Percentiles rank a stretch among this genome's conserved stretches.
Conservation (phyloP, 2,113 vertebrate genomes). For the Piaya cayana region DNA sequence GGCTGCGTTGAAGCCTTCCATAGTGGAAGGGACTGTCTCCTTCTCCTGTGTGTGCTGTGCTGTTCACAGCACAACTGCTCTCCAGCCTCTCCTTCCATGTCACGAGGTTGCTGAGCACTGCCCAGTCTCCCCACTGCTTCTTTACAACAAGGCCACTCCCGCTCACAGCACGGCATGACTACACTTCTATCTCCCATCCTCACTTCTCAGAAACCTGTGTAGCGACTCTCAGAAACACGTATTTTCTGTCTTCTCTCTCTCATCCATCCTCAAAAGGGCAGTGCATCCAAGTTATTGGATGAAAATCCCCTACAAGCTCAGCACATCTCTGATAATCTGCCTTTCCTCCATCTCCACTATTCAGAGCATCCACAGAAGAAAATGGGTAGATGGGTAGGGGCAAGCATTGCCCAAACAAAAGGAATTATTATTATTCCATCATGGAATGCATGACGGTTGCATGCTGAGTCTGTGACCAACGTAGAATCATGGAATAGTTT, state of each 20-base stretch:
- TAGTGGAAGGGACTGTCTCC: background rate
- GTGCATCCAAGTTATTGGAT: background rate
- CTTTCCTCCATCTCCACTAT: background rate
- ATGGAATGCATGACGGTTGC: background rate
- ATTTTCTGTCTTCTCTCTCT: background rate
- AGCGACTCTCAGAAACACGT: background rate
- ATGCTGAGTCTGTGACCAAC: background rate
- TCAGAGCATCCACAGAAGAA: background rate
- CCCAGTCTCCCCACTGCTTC: background rate
- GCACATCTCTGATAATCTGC: background rate
- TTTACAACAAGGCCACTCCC: background rate
- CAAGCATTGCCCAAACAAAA: background rate
- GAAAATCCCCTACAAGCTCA: background rate
- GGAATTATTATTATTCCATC: no score
- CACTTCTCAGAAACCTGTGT: background rate
- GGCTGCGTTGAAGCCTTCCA: background rate
- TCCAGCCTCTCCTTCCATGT: background rate
- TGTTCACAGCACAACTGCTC: background rate
- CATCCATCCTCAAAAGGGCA: background rate
- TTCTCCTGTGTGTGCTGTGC: fast-evolving
- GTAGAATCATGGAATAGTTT: no score
- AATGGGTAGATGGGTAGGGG: background rate
- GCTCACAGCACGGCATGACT: background rate
- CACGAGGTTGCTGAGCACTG: background rate
- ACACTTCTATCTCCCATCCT: background rate